These are phyloP conservation scores for Pseudeuparius sepicola DNA, from an alignment of 2,888 invertebrate genomes.

Conservation along the genomic window DNA sequence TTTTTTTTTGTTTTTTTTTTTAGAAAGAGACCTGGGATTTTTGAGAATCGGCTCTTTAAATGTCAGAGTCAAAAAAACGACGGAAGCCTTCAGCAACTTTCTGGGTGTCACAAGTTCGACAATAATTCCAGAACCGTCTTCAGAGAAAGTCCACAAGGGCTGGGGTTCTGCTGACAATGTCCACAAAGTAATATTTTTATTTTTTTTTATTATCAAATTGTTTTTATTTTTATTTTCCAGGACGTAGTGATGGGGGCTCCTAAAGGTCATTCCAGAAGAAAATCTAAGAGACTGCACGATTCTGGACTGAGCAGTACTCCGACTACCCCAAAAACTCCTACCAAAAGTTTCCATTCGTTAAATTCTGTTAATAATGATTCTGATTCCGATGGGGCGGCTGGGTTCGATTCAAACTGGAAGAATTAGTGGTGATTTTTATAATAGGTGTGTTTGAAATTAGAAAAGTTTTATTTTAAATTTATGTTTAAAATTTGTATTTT, in stretches of 20 bases:
- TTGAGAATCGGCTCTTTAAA: slow-evolving; percentile 86
- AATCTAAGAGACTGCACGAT: slow-evolving; percentile 49
- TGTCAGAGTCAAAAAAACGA: slow-evolving; percentile 85
- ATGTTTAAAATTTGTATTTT: too few species aligned
- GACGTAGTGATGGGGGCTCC: slow-evolving; percentile 67
- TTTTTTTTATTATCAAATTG: not conserved
- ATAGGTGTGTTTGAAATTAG: too few species aligned
- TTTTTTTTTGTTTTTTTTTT: slow-evolving; percentile 26
- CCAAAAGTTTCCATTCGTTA: slow-evolving; percentile 21
- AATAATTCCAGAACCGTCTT: slow-evolving; percentile 34
- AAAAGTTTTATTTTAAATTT: too few species aligned
- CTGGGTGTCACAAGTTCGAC: slow-evolving; percentile 61
- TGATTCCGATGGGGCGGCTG: slow-evolving; percentile 81
- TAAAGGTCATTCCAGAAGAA: slow-evolving; percentile 52
- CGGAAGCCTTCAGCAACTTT: slow-evolving; percentile 86
- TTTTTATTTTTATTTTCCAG: slow-evolving; percentile 31
- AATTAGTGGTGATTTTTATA: too few species aligned
- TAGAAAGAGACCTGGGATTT: slow-evolving; percentile 84
- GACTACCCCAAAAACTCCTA: slow-evolving; percentile 52
- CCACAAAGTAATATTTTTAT: slow-evolving; percentile 44
- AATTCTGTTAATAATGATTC: slow-evolving; percentile 47
- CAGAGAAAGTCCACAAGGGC: slow-evolving; percentile 67
- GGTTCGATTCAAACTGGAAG: slow-evolving; percentile 71
- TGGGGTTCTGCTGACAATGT: slow-evolving; percentile 90
- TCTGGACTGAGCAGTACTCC: slow-evolving; percentile 50